Conservation (phyloP, 2,797 vertebrate genomes). For the Sebastiscus albofasciatus region DNA sequence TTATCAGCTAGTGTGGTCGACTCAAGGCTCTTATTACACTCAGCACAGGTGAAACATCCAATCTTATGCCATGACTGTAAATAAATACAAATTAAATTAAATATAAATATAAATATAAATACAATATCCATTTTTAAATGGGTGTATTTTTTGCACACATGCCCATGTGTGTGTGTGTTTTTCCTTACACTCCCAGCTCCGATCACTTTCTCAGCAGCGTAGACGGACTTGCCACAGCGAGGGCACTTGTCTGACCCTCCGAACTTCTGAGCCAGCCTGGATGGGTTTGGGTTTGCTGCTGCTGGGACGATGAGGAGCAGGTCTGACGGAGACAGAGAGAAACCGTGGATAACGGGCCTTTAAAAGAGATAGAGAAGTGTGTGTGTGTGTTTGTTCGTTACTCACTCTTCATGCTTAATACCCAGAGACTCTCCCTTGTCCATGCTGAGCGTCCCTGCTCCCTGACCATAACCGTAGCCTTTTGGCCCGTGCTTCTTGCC, state of each 20-base stretch:
- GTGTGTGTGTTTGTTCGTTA: constrained; percentile 4
- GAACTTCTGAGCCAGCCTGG: constrained; percentile 89
- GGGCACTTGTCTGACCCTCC: constrained; percentile 90
- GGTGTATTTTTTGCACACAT: neutral
- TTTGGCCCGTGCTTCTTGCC: constrained; percentile 96
- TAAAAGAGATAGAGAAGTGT: neutral
- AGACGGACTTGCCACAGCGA: constrained; percentile 91
- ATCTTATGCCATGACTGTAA: constrained; percentile 93
- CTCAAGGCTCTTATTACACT: constrained; percentile 93
- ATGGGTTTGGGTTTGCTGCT: constrained; percentile 88
- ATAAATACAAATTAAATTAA: too few relatives aligned
- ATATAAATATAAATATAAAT: constrained; percentile 3
- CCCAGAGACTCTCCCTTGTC: constrained; percentile 92
- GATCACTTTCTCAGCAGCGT: constrained; percentile 94
- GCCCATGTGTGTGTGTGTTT: neutral
- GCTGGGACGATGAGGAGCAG: constrained; percentile 83
- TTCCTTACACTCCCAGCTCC: constrained; percentile 91
- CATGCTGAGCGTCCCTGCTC: constrained; percentile 92
- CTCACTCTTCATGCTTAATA: constrained; percentile 90
- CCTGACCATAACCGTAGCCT: constrained; percentile 93
- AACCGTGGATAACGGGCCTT: neutral
- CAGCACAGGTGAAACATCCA: constrained; percentile 92
- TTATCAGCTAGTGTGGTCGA: constrained; percentile 92
- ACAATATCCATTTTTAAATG: neutral
- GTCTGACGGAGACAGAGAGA: constrained; percentile 64